Evolutionary conservation across 2,113 vertebrate species (phyloP).

Genomic region (Junco hyemalis): DNA sequence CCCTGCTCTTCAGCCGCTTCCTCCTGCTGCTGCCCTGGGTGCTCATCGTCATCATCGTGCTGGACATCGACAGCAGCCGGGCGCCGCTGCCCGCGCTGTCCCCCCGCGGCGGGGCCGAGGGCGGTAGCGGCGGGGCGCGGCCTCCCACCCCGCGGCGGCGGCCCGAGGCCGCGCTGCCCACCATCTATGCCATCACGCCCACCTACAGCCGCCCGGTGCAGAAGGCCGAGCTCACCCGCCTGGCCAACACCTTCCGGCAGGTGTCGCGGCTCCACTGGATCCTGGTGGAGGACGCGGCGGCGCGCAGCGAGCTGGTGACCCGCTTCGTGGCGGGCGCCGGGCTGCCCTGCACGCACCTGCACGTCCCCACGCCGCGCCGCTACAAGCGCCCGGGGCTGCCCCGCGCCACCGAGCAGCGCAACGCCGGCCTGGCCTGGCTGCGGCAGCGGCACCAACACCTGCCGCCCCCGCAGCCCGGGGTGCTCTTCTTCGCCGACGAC

Average conservation of each 20-base stretch:
- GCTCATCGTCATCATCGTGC: neutral
- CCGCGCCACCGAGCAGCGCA: slow-evolving; percentile 95
- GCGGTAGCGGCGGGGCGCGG: neutral
- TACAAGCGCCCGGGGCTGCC: slow-evolving; percentile 92
- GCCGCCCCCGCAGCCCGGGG: slow-evolving; percentile 79
- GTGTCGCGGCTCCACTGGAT: slow-evolving; percentile 93
- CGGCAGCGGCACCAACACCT: slow-evolving; percentile 79
- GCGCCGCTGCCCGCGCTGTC: neutral
- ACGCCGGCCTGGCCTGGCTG: slow-evolving; percentile 90
- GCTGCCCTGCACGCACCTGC: slow-evolving; percentile 87
- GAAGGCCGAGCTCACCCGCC: slow-evolving; percentile 94
- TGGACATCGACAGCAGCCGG: neutral
- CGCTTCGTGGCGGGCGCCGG: slow-evolving; percentile 85
- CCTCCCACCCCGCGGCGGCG: neutral
- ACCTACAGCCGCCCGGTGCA: slow-evolving; percentile 94
- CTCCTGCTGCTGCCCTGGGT: neutral
- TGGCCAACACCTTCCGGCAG: slow-evolving; percentile 94
- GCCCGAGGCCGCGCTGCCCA: slow-evolving; percentile 67
- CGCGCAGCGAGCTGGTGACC: slow-evolving; percentile 88
- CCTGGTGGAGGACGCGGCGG: slow-evolving; percentile 89
- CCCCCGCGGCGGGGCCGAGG: neutral
- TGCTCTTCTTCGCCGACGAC: slow-evolving; percentile 97
- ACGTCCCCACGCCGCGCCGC: slow-evolving; percentile 91
- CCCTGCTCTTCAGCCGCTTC: neutral
- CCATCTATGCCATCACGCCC: slow-evolving; percentile 94